A percentile compares a stretch with the other conserved stretches of the same genome.
Conservation (phyloP, 2,113 vertebrate genomes). For the Elachura formosa region DNA sequence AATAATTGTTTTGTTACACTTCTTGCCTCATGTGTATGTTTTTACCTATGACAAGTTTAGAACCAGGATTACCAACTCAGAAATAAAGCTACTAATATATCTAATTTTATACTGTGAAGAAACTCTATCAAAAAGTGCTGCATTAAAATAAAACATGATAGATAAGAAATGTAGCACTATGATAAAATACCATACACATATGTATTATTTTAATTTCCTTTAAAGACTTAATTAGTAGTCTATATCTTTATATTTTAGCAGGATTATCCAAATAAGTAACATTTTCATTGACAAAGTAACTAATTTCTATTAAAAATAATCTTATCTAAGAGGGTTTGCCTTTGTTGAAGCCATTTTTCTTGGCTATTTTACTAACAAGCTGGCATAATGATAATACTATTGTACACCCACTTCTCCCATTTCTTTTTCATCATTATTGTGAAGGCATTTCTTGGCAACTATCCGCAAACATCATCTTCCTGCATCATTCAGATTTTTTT, state of each 20-base stretch:
- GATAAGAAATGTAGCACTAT: neutral
- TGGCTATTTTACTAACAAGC: neutral
- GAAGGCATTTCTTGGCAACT: neutral
- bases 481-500: neutral
- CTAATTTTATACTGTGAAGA: neutral
- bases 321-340: accelerated
- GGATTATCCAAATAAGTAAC: neutral
- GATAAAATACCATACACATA: neutral
- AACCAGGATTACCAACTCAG: neutral
- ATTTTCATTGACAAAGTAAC: neutral
- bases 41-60: neutral
- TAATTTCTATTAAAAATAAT: neutral
- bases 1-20: neutral
- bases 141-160: neutral
- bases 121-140: neutral
- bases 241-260: neutral
- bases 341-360: neutral
- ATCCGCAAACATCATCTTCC: accelerated
- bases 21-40: neutral
- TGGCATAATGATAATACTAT: neutral
- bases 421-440: neutral
- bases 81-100: neutral
- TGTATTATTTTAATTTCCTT: neutral
- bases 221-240: neutral
- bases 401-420: neutral